Conservation (phyloP, 2,797 vertebrate species). For the Sciaenops ocellatus region DNA sequence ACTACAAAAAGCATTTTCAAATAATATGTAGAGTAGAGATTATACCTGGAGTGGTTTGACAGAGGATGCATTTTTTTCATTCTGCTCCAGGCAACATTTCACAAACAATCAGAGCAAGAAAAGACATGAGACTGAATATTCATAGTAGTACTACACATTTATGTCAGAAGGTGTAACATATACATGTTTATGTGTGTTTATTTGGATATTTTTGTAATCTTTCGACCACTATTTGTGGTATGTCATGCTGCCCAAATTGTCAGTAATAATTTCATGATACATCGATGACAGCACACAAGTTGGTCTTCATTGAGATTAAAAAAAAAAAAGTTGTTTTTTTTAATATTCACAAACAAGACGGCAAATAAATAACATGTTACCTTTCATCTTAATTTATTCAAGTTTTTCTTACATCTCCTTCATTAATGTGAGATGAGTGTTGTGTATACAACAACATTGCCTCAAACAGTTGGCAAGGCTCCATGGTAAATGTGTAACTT, state of each 20-base stretch:
- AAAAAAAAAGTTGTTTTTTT: too few relatives aligned
- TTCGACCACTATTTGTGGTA: neutral
- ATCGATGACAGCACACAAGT: neutral
- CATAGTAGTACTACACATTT: neutral
- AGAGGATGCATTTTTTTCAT: neutral
- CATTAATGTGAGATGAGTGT: slow-evolving; percentile 22
- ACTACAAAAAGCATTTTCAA: neutral
- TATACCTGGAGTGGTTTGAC: slow-evolving; percentile 10
- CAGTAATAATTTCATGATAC: neutral
- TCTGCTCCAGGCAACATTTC: neutral
- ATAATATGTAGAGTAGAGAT: neutral
- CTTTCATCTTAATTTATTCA: slow-evolving; percentile 4
- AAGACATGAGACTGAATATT: neutral
- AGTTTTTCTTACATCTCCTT: neutral
- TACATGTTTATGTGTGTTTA: neutral
- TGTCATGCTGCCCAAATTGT: neutral
- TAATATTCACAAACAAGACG: too few relatives aligned
- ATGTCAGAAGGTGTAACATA: neutral
- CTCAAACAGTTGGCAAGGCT: slow-evolving; percentile 40
- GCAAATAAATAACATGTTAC: neutral
- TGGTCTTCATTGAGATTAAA: neutral
- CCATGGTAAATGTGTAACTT: slow-evolving; percentile 44
- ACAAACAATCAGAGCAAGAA: neutral
- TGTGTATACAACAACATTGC: slow-evolving; percentile 19
- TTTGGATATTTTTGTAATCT: neutral